phyloP scores from a whole-genome alignment of 2,888 invertebrate genomes.

The Encarsia formosa region DNA sequence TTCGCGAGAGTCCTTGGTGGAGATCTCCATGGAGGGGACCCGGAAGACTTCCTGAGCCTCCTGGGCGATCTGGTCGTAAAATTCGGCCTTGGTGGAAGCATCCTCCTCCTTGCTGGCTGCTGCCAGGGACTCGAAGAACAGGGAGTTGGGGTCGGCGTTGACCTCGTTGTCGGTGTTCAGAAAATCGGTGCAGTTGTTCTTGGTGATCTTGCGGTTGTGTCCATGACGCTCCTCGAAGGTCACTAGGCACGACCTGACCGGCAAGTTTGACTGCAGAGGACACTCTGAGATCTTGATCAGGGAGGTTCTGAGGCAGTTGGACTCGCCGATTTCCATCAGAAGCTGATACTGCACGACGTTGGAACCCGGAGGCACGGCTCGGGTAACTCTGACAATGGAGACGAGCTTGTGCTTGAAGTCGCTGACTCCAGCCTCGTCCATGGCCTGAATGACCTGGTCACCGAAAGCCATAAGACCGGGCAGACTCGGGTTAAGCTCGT shows the following conservation, averaged over 20 bases:
- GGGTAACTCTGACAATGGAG: conserved; percentile 39
- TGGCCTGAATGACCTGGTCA: conserved; percentile 36
- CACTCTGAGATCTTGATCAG: conserved; percentile 39
- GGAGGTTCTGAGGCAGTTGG: conserved; percentile 40
- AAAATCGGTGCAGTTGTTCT: conserved; percentile 45
- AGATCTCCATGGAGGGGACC: conserved; percentile 17
- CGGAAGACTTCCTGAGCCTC: conserved; percentile 30
- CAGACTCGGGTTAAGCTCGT: conserved; percentile 43
- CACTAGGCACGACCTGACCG: conserved; percentile 38
- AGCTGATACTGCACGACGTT: conserved; percentile 43
- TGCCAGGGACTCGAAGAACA: conserved; percentile 16
- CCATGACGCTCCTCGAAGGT: conserved; percentile 44
- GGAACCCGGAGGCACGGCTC: conserved; percentile 41
- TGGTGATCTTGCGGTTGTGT: conserved; percentile 38
- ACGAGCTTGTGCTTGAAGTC: conserved; percentile 44
- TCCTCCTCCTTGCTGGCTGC: conserved; percentile 24
- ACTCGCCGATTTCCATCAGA: conserved; percentile 41
- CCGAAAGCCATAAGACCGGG: conserved; percentile 41
- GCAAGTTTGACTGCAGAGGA: conserved; percentile 34
- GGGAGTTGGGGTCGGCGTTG: conserved; percentile 26
- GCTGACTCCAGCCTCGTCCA: conserved; percentile 39
- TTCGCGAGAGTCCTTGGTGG: conserved; percentile 13
- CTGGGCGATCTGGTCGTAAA: conserved; percentile 37
- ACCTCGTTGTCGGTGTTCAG: conserved; percentile 33
- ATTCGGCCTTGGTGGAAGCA: conserved; percentile 30